phyloP scores from a whole-genome alignment of 2,797 vertebrate genomes.

The Myripristis murdjan region DNA sequence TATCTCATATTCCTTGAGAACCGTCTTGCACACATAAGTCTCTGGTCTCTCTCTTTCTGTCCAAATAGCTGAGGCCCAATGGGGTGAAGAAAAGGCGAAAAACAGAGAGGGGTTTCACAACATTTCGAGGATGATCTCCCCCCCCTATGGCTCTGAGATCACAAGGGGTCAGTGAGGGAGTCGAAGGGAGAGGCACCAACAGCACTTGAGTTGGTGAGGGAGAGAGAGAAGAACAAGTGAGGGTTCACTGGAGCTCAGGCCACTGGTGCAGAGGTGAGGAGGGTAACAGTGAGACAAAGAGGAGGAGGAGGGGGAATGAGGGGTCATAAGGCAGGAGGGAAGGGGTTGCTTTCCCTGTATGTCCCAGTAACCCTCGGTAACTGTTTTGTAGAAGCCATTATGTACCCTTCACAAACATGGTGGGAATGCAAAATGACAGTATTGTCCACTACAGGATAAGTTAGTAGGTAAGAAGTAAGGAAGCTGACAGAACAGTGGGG shows the following conservation, averaged over 20 bases:
- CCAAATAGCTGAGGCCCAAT: slow-evolving; percentile 46
- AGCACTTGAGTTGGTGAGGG: slow-evolving; percentile 6
- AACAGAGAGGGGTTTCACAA: slow-evolving; percentile 25
- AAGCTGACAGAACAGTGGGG: background rate
- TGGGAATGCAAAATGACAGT: slow-evolving; percentile 4
- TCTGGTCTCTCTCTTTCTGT: slow-evolving; percentile 41
- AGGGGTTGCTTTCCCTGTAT: background rate
- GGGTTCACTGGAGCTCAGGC: slow-evolving; percentile 43
- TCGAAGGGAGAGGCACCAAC: slow-evolving; percentile 9
- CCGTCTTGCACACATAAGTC: background rate
- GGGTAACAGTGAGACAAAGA: background rate
- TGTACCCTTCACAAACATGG: slow-evolving; percentile 2
- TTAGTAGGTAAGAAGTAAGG: slow-evolving; percentile 32
- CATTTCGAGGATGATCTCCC: slow-evolving; percentile 13
- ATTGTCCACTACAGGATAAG: slow-evolving; percentile 28
- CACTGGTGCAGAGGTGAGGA: slow-evolving; percentile 30
- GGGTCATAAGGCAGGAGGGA: slow-evolving; percentile 6
- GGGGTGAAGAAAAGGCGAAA: slow-evolving; percentile 14
- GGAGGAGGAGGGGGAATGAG: background rate
- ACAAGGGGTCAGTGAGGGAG: slow-evolving; percentile 25
- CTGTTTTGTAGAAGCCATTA: background rate
- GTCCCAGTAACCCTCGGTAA: background rate
- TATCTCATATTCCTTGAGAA: slow-evolving; percentile 24
- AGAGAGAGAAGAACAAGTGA: background rate
- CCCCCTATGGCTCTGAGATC: slow-evolving; percentile 40